Base-by-base conservation (phyloP, 2,888 invertebrate species). In the Deroplatys truncata region DNA sequence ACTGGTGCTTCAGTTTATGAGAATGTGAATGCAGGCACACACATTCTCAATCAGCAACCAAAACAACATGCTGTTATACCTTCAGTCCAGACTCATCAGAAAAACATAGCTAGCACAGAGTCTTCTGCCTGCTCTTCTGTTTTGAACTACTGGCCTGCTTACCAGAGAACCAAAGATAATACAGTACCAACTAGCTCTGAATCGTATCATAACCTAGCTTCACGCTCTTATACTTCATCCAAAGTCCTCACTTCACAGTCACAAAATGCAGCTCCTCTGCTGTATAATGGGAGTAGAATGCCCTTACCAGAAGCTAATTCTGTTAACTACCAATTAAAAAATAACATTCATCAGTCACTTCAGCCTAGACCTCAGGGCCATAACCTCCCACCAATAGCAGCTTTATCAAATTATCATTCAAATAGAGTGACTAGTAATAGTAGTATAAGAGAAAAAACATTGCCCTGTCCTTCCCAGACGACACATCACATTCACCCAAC, bases 301-400 rank as follows among this genome's bases (percentile, higher is more conserved):
- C 28, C 72, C 82, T n/a, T 87, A 28, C 29, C 87, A 15, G 87
- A 87, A 29, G 29, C 87, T 3, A 82, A 83, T 16, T 82, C 87
- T 31, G 28, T 87, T 25, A 84, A 86, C 82, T 89, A 90, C 49
- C 89, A 20, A 84, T 88, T 72, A 35, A 89, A 83, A 43, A 86
- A 84, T 85, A 88, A 85, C 29, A 28, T 84, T 28, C 89, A 85
- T 35, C 89, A 89, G 72, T 72, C 56, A 20, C 56, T 83, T 43
- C 83, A 84, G 13, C 31, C 83, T 10, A 85, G 87, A 31, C 72
- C 88, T 72, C 88, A 90, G 43, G 89, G 91, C 86, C 95, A 95
- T 92, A 94, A 94, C 91, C 92, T 95, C 88, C 94, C 95, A 31
- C 94, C 94, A 2, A 94, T 94, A 84, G 94, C 94, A n/a, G 93